Base-by-base conservation (phyloP, 2,888 invertebrate species). In the Heliconius cydno region DNA sequence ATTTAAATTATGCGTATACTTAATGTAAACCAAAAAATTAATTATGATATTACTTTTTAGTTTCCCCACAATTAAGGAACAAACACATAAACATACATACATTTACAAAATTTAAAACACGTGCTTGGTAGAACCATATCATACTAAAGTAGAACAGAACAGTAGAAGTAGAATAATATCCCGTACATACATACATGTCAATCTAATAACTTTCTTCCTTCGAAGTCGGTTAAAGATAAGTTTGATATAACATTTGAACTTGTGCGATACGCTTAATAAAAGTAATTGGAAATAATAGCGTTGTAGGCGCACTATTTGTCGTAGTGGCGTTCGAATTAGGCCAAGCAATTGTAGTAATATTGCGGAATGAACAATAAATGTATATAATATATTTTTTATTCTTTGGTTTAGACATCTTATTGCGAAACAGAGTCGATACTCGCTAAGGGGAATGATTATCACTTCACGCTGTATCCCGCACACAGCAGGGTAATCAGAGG, bases 241-340 rank as follows among this genome's bases (percentile, higher is more conserved):
- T 10, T 38, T n/a, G 68, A 38, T 41, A 68, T 68, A 41, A 12
- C 38, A 38, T 68, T 68, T 68, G 68, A 71, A 22, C 38, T 66
- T 72, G 38, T 34, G 13, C 68, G 52, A 74, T 57, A 57, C 57
- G 57, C 30, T 28, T 57, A 75, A 75, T 65, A 75, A 28, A 63
- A 74, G 73, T 77, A 76, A 81, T 77, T 81, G 81, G 74, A 74
- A 81, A 25, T 76, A 81, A 81, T 81, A 77, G 63, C 25, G 41
- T 46, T 77, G 80, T 80, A 80, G 80, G 80, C 80, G 77, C 72
- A 70, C 38, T 46, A 52, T 73, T 46, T 66, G 73, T 38, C 46
- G 38, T 60, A 73, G 67, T 74, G 30, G 79, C 72, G 10, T 22
- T 57, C 25, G 28, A 57, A 63, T 13, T 74, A 28, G 73, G 41